Evolutionary conservation across 1,140 invertebrate genomes (phyloP), one percentile per base, ranked within the genome.

Genomic region (Aphelenchoides avenae): DNA sequence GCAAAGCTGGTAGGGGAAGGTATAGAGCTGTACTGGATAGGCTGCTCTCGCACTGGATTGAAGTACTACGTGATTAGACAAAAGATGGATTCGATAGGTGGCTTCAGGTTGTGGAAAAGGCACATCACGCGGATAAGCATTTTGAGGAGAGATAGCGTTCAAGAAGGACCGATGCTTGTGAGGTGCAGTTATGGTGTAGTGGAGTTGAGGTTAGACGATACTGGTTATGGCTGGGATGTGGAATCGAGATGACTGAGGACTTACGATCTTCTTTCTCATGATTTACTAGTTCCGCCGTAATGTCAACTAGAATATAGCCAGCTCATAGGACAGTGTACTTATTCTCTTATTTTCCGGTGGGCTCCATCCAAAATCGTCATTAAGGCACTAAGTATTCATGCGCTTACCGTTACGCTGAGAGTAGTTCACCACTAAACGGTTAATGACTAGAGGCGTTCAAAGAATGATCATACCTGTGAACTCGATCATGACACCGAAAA

Each of bases 391-490:
- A 56, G 53, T n/a, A 7, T 1, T n/a, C n/a, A n/a, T n/a, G n/a
- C n/a, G 30, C 18, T 39, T 27, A 65, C 63, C 63, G 15, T 67
- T 57, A 46, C 63, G 13, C 29, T 65, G 62, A 13, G 64, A 54
- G 63, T 68, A 66, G 42, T 66, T 66, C 15, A 60, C 57, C 9
- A 68, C 51, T n/a, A n/a, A n/a, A n/a, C n/a, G n/a, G n/a, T n/a
- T n/a, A n/a, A n/a, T n/a, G n/a, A n/a, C n/a, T n/a, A n/a, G n/a
- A n/a, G n/a, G n/a, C n/a, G n/a, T n/a, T n/a, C n/a, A n/a, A n/a
- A n/a, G n/a, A n/a, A n/a, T n/a, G n/a, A n/a, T n/a, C n/a, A n/a
- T n/a, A n/a, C n/a, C n/a, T 3, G 57, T 60, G 22, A 66, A 66
- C 39, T 66, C 64, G 31, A 66, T 66, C 20, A 66, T 52, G 15